Base-by-base conservation (phyloP, 2,888 invertebrate species). In the Atherix ibis region DNA sequence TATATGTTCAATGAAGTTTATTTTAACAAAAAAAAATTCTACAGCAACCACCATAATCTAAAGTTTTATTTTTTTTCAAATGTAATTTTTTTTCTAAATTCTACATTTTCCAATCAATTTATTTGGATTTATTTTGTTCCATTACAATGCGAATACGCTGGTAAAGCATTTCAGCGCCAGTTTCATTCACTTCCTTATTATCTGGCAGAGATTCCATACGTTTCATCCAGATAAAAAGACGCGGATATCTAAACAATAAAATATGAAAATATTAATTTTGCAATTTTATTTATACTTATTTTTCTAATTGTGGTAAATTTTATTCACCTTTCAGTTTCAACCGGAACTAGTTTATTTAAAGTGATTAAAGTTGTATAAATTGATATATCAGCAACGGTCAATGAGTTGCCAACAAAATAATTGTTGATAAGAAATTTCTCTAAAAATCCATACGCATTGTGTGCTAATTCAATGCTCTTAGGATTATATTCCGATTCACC, bases 371-470 rank as follows among this genome's bases (percentile, higher is more conserved):
- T 54, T 2, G 65, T 56, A 24, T 64, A 50, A 31, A 67, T 55
- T 10, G 57, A 58, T 27, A 68, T 48, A 47, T 71, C 71, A 2
- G 70, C 71, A 15, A 58, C 48, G 4, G 55, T 56, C 37, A 56
- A 39, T 26, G 48, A 41, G 22, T 50, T 42, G 19, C 51, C 54
- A 3, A 48, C 50, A 8, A 57, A 49, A 42, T 49, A 59, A 6
- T 46, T 43, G 2, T 48, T 47, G 22, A 54, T 42, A 8, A 65
- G 44, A 35, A 60, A 54, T 8, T 47, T 50, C 26, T 64, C 54
- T 27, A 64, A 39, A n/a, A 51, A 45, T 4, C 35, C 50, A 35
- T 54, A 60, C 3, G 53, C 53, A 22, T 49, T 48, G 10, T 53
- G 47, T 12, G 57, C 45, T 5, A 48, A 31, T 10, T 56, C 46